A percentile compares a stretch with the other conserved stretches of the same genome.
Evolutionary conservation across 2,113 vertebrate species (phyloP).

Genomic region (Silurus glanis): DNA sequence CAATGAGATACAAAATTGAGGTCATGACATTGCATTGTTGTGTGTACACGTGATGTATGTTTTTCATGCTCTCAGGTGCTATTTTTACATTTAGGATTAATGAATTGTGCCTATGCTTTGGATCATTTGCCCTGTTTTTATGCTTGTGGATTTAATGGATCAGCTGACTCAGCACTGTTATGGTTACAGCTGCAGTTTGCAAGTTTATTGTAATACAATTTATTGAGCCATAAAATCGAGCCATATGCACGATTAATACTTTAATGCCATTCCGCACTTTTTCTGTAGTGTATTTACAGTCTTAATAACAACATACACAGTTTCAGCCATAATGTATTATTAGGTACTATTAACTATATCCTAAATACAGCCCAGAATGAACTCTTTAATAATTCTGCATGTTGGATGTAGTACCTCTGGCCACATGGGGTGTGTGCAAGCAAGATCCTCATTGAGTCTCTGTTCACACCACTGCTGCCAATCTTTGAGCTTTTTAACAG

Average conservation of each 20-base stretch:
- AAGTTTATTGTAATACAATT: neutral
- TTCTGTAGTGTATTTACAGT: neutral
- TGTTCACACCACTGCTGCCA: constrained; percentile 57
- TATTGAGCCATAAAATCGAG: neutral
- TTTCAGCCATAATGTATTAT: neutral
- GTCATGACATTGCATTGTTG: neutral
- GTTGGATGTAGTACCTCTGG: constrained; percentile 60
- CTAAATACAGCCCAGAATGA: neutral
- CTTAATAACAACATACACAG: neutral
- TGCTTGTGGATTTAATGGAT: neutral
- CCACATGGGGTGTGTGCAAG: constrained; percentile 70
- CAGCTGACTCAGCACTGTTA: neutral
- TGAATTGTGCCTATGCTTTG: neutral
- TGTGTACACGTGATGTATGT: neutral
- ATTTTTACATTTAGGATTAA: neutral
- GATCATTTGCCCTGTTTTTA: neutral
- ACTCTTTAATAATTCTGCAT: neutral
- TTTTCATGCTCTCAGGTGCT: neutral
- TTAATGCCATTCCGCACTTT: neutral
- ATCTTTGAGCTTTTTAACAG: constrained; percentile 54
- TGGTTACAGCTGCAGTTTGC: neutral
- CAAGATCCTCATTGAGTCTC: constrained; percentile 61
- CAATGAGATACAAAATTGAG: neutral
- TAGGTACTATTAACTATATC: neutral
- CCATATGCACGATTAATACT: neutral